Conservation (phyloP, 2,113 vertebrate genomes). For the Burhinus bistriatus region DNA sequence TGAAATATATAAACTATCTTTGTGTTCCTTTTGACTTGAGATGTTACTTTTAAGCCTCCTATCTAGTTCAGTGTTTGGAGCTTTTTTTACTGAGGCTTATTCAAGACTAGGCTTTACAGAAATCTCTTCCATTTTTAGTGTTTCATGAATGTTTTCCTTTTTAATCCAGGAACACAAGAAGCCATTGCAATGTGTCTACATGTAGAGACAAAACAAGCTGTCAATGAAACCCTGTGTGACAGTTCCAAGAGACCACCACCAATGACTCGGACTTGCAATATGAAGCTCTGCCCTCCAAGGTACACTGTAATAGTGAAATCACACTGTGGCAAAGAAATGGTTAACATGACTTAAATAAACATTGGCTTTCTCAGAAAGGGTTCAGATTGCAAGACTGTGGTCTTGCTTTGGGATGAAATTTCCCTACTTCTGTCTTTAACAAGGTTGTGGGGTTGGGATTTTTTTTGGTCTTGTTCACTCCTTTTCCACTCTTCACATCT, state of each 20-base stretch:
- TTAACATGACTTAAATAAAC: neutral
- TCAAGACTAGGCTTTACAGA: neutral
- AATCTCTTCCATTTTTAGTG: neutral
- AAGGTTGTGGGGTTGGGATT: neutral
- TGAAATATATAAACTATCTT: neutral
- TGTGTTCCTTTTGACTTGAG: neutral
- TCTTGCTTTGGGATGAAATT: slow-evolving; percentile 10
- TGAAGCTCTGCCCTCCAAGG: slow-evolving; percentile 84
- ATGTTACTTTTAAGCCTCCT: neutral
- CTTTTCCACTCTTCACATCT: neutral
- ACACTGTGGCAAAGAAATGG: neutral
- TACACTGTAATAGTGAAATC: slow-evolving; percentile 3
- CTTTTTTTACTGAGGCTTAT: neutral
- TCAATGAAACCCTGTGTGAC: slow-evolving; percentile 80
- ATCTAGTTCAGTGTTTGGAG: neutral
- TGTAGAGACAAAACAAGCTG: slow-evolving; percentile 68
- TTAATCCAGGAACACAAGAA: slow-evolving; percentile 80
- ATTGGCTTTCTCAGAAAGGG: neutral
- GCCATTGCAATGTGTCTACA: slow-evolving; percentile 85
- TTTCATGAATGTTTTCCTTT: neutral
- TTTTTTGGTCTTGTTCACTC: slow-evolving; percentile 9
- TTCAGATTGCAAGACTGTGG: neutral
- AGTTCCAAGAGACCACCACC: slow-evolving; percentile 72
- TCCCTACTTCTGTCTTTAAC: neutral
- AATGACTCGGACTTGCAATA: slow-evolving; percentile 82